Conservation (phyloP, 1,140 invertebrate species). For the Parapsyche elsis region DNA sequence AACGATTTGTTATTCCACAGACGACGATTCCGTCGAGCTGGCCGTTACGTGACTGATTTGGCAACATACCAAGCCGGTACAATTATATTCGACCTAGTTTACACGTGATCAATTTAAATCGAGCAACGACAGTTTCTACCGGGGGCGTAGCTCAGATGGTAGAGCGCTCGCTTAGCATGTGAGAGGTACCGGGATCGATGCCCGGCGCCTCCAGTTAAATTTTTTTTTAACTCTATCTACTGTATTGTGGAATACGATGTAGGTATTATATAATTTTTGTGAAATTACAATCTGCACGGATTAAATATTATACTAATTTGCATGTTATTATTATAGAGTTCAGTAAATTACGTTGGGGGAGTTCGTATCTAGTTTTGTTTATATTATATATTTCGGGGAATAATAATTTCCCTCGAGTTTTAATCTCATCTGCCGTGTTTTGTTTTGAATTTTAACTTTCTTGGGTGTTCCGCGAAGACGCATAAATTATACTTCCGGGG, state of each 20-base stretch:
- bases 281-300: not conserved
- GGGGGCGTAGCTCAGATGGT: conserved; percentile 73
- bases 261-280: too few relatives aligned
- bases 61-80: too few relatives aligned
- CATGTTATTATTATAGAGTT: not conserved
- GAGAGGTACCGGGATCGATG: conserved; percentile 88
- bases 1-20: not conserved
- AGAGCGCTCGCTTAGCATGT: conserved; percentile 89
- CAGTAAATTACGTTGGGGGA: not conserved
- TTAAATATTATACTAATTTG: not conserved
- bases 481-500: not conserved
- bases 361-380: not conserved
- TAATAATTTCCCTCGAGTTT: conserved; percentile 36
- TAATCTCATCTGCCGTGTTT: conserved; percentile 24
- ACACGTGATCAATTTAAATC: not conserved
- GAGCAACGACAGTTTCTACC: not conserved
- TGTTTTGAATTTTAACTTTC: conserved; percentile 45
- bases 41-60: too few relatives aligned
- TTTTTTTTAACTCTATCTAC: conserved; percentile 40
- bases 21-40: not conserved
- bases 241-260: not conserved
- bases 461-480: conserved; percentile 4
- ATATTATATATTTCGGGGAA: conserved; percentile 14
- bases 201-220: conserved; percentile 74
- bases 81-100: not conserved